phyloP scores from a whole-genome alignment of 1,140 invertebrate genomes.

The Drosophila busckii region DNA sequence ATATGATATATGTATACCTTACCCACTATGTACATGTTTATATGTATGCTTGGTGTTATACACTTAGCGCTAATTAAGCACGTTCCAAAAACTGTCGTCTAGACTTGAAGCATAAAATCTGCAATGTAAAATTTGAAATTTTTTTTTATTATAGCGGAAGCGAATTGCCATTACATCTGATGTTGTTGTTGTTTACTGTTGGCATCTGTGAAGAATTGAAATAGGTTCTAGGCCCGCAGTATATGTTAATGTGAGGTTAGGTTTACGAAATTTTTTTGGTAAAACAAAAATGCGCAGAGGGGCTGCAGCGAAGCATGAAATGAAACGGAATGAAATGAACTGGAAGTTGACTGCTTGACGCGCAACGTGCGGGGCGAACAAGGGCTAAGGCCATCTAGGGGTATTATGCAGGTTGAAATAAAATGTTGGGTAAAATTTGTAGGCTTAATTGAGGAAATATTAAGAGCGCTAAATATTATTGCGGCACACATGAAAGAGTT shows the following conservation, averaged over 20 bases:
- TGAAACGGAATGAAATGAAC: constrained; percentile 21
- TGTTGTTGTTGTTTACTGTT: constrained; percentile 18
- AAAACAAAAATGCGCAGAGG: constrained; percentile 22
- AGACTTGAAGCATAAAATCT: constrained; percentile 73
- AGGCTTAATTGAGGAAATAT: constrained; percentile 62
- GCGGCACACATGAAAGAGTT: too few relatives aligned
- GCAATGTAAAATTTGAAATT: constrained; percentile 42
- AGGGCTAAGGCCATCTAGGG: constrained; percentile 11
- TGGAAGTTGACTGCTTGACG: too few relatives aligned
- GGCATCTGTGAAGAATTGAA: constrained; percentile 12
- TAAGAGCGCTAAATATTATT: constrained; percentile 29
- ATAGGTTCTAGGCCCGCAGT: constrained; percentile 12
- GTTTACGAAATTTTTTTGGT: constrained; percentile 35
- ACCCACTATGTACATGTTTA: background rate
- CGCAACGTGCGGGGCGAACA: too few relatives aligned
- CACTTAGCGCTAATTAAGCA: constrained; percentile 59
- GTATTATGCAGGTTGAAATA: constrained; percentile 1
- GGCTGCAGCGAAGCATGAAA: constrained; percentile 45
- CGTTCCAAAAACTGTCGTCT: constrained; percentile 72
- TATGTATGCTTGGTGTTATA: background rate
- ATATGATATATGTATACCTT: too few relatives aligned
- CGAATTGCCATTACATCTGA: constrained; percentile 44
- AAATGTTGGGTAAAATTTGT: constrained; percentile 34
- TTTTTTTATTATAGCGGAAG: constrained; percentile 65
- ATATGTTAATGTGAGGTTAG: constrained; percentile 40